These are phyloP conservation scores for Campoletis sonorensis DNA, from an alignment of 1,140 invertebrate genomes.

Conservation along the genomic window DNA sequence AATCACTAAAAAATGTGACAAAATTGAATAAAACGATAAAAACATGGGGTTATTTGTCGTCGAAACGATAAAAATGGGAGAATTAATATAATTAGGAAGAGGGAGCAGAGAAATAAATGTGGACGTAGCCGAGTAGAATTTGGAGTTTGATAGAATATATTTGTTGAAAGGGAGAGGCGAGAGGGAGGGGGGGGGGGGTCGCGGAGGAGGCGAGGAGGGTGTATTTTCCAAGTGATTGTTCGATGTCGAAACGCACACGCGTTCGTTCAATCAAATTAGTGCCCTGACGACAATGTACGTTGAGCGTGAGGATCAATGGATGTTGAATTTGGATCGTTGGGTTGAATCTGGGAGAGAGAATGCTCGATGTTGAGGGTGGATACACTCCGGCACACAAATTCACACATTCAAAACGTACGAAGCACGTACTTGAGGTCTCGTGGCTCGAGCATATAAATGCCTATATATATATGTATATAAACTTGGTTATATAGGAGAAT, in stretches of 20 bases:
- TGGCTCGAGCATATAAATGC: conserved; percentile 17
- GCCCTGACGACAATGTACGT: conserved; percentile 2
- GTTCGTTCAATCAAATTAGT: conserved; percentile 6
- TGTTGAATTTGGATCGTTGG: conserved; percentile 15
- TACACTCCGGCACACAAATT: conserved; percentile 21
- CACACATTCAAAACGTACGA: conserved; percentile 2
- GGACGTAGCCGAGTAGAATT: not conserved
- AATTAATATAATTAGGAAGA: not conserved
- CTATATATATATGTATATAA: not conserved
- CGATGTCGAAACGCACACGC: not conserved
- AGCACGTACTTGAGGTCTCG: conserved; percentile 13
- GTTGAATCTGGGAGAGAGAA: conserved; percentile 20
- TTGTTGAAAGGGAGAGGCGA: not conserved
- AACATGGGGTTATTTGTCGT: too few relatives aligned
- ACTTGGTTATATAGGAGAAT: not conserved
- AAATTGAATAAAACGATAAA: too few relatives aligned
- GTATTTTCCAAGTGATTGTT: not conserved
- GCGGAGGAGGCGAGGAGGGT: too few relatives aligned
- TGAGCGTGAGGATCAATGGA: conserved; percentile 24
- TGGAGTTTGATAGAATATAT: not conserved
- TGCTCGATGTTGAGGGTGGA: not conserved
- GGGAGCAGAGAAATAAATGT: not conserved
- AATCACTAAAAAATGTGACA: not conserved
- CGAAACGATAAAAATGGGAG: not conserved
- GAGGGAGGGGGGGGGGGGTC: too few relatives aligned